phyloP scores from a whole-genome alignment of 1,140 invertebrate species.

The Bilobella aurantiaca region DNA sequence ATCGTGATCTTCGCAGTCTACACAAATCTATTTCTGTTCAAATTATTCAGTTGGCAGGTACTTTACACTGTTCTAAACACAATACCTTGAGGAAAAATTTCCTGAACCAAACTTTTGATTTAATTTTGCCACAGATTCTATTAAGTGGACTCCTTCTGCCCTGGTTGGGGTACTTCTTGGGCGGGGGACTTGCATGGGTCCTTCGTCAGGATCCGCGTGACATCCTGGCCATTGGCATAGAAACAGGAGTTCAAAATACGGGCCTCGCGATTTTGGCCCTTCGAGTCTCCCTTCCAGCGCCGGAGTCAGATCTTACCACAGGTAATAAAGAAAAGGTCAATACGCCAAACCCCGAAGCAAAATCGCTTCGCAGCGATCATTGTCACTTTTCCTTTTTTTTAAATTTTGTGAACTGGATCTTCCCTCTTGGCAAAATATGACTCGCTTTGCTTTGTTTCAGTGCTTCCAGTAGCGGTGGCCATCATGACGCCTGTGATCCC shows the following conservation, averaged over 20 bases:
- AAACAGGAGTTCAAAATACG: constrained; percentile 91
- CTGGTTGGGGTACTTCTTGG: constrained; percentile 72
- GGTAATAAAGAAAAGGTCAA: no score
- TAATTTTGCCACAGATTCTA: constrained; percentile 53
- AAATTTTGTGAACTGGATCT: no score
- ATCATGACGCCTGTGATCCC: constrained; percentile 89
- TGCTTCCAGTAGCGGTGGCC: constrained; percentile 75
- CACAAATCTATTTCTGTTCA: constrained; percentile 83
- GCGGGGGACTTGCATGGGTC: constrained; percentile 51
- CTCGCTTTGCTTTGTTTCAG: constrained; percentile 42
- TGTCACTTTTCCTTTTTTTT: not conserved
- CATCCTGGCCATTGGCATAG: constrained; percentile 73
- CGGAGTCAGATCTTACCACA: constrained; percentile 68
- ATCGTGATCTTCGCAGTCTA: constrained; percentile 85
- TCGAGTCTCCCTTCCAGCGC: constrained; percentile 55
- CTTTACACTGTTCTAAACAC: constrained; percentile 37
- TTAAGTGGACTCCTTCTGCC: constrained; percentile 73
- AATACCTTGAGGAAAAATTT: constrained; percentile 47
- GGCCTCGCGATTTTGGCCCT: constrained; percentile 58
- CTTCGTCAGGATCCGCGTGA: constrained; percentile 54
- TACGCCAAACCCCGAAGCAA: no score
- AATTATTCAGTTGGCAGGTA: constrained; percentile 77
- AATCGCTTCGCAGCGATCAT: no score
- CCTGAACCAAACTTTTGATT: not conserved
- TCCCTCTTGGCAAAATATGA: no score